Evolutionary conservation across 92 coral and sea anemone species (phyloP), one percentile per base, ranked within the genome.

Genomic region (Heteractis magnifica): DNA sequence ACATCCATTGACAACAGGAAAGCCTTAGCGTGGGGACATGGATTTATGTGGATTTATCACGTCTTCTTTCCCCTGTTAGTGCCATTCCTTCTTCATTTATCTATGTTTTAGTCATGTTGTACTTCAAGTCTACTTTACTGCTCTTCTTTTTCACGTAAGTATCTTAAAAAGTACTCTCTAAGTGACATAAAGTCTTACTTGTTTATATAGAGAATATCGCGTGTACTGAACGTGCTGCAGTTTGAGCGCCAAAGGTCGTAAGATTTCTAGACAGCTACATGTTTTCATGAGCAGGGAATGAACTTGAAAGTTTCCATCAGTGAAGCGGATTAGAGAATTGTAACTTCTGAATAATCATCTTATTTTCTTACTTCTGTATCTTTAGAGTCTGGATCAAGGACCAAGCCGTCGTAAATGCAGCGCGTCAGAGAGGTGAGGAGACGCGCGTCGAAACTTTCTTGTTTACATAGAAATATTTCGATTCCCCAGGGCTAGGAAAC

Each of bases 401-500:
- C 12, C 48, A 68, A 68, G 73, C 49, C 26, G 49, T 20, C 49
- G 10, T 68, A 26, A 9, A 68, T 68, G 73, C 73, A 48, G 26
- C 73, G 49, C 73, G 73, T 68, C 73, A 20, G 15, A 68, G 49
- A 68, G 73, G 73, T 68, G 73, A 68, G 73, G 73, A 68, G 49
- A 21, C 14, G 21, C 73, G 50, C 16, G 18, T 68, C 20, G 20
- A 53, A 53, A 53, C 10, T 8, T 14, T 18, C 19, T 19, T 64
- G 26, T 64, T 64, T 64, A 18, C n/a, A 23, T 68, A 5, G 8
- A 68, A 26, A 68, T 68, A 23, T 68, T 68, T 68, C 73, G 10
- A 7, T 23, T 26, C 44, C 49, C 4, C 20, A 34, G 3, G 70
- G 7, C 70, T 62, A 18, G 34, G 20, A 62, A 5, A 62, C 70